These are phyloP conservation scores for Euglossa dilemma DNA, from an alignment of 1,140 invertebrate species.

Conservation along the genomic window DNA sequence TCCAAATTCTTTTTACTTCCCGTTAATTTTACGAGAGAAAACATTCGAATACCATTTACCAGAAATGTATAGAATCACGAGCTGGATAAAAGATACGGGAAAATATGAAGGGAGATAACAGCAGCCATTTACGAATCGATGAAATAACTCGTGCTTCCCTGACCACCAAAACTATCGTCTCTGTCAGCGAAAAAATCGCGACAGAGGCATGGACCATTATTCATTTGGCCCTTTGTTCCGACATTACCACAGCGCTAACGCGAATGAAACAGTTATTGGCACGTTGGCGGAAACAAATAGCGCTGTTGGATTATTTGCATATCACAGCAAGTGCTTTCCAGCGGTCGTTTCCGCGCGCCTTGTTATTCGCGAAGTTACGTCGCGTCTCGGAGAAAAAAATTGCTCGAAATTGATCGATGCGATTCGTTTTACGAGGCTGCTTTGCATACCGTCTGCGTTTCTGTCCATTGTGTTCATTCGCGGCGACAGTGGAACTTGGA, in stretches of 20 bases:
- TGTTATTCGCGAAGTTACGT: constrained; percentile 14
- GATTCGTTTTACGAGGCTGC: not conserved
- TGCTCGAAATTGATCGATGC: not conserved
- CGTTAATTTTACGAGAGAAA: too few relatives aligned
- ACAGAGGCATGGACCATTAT: too few relatives aligned
- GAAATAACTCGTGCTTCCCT: too few relatives aligned
- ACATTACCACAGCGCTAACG: too few relatives aligned
- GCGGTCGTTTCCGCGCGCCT: not conserved
- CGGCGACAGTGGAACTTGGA: not conserved
- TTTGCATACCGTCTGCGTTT: not conserved
- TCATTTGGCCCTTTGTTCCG: not conserved
- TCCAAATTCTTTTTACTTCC: too few relatives aligned
- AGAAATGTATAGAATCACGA: too few relatives aligned
- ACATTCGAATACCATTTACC: too few relatives aligned
- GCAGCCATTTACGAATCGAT: too few relatives aligned
- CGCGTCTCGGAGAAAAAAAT: not conserved
- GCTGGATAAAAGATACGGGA: too few relatives aligned
- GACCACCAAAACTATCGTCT: too few relatives aligned
- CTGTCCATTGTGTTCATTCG: not conserved
- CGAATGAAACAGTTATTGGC: not conserved
- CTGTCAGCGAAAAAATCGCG: too few relatives aligned
- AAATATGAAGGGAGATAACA: too few relatives aligned
- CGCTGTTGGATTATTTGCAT: not conserved
- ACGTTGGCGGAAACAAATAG: not conserved
- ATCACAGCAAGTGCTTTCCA: not conserved